Percentiles rank a stretch among this genome's conserved stretches.
Conservation (phyloP, 2,797 vertebrate species). For the Myripristis jacobus region DNA sequence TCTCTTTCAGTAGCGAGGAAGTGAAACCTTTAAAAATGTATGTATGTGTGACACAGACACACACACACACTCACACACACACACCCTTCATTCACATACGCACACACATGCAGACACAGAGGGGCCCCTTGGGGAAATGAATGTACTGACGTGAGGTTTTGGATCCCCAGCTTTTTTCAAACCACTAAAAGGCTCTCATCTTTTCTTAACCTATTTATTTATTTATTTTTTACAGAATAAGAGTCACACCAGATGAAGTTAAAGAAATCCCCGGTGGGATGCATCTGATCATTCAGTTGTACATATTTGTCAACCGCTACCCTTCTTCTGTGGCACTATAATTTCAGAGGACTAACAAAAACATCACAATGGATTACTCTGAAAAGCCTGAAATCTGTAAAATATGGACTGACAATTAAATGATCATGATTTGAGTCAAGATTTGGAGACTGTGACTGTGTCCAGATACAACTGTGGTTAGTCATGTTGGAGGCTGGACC, state of each 20-base stretch:
- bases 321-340: conserved; percentile 12
- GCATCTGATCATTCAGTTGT: conserved; percentile 10
- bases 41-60: conserved; percentile 19
- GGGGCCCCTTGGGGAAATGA: background rate
- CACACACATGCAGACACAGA: background rate
- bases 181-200: conserved; percentile 6
- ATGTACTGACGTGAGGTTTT: background rate
- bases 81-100: conserved; percentile 8
- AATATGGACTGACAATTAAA: conserved; percentile 18
- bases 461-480: conserved; percentile 31
- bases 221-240: conserved; percentile 31
- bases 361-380: conserved; percentile 42
- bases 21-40: conserved; percentile 59
- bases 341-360: conserved; percentile 14
- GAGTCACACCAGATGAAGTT: background rate
- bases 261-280: conserved; percentile 15
- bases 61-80: conserved; percentile 3
- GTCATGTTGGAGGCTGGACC: conserved; percentile 60
- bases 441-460: conserved; percentile 18
- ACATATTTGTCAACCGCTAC: conserved; percentile 33
- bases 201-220: background rate
- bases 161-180: conserved; percentile 5
- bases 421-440: conserved; percentile 21
- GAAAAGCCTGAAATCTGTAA: conserved; percentile 23
- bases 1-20: conserved; percentile 56